phyloP scores from a whole-genome alignment of 2,113 vertebrate genomes.

The Protobothrops flavoviridis region DNA sequence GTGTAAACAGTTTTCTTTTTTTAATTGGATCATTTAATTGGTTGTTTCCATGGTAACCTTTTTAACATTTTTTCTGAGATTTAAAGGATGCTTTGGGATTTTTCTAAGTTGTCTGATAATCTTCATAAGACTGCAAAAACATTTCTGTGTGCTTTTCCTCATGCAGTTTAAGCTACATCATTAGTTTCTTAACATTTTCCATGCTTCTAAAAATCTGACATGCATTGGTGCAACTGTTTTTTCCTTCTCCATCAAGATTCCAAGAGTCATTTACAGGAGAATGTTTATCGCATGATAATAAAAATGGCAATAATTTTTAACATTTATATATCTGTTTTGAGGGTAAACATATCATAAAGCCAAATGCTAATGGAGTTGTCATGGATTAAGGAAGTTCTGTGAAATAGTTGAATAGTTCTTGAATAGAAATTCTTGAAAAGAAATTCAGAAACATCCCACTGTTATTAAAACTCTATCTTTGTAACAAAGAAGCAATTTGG shows the following conservation, averaged over 20 bases:
- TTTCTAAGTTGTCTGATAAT: constrained; percentile 68
- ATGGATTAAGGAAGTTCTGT: not conserved
- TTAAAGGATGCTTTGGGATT: constrained; percentile 65
- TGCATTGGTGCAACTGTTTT: too few relatives aligned
- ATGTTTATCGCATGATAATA: not conserved
- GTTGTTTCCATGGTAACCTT: constrained; percentile 69
- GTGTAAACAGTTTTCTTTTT: constrained; percentile 65
- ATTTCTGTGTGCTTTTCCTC: constrained; percentile 50
- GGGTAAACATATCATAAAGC: not conserved
- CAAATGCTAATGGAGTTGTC: not conserved
- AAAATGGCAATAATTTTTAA: not conserved
- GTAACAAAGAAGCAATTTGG: too few relatives aligned
- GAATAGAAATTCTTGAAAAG: too few relatives aligned
- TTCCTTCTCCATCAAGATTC: too few relatives aligned
- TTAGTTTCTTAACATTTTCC: constrained; percentile 61
- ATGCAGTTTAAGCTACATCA: constrained; percentile 26
- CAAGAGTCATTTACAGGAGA: not conserved
- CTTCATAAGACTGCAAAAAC: constrained; percentile 60
- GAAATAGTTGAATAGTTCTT: not conserved
- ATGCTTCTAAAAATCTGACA: not conserved
- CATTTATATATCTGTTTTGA: not conserved
- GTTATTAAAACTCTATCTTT: too few relatives aligned
- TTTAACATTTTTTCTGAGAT: constrained; percentile 58
- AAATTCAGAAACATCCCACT: too few relatives aligned
- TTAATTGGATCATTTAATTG: constrained; percentile 72